These are phyloP conservation scores for Nasonia longicornis DNA, from an alignment of 1,140 invertebrate genomes.

Conservation along the genomic window DNA sequence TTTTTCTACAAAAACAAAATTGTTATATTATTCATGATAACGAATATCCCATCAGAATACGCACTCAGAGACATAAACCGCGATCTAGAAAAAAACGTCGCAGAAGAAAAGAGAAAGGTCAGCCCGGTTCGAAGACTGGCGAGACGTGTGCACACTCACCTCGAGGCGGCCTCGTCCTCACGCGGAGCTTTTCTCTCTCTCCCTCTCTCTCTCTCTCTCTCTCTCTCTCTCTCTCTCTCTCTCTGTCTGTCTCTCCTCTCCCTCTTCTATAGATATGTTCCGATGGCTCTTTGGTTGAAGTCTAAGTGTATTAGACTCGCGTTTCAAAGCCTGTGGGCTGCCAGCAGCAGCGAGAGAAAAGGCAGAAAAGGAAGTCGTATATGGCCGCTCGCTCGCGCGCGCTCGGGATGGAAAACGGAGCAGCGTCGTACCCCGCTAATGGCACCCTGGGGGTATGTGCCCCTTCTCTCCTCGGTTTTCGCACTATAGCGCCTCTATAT, in stretches of 20 bases:
- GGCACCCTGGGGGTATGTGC: slow-evolving; percentile 66
- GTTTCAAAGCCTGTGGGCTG: slow-evolving; percentile 43
- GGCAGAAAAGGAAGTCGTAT: slow-evolving; percentile 51
- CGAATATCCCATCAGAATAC: too few species aligned
- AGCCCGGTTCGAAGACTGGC: not conserved
- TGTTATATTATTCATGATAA: too few species aligned
- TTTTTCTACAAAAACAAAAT: too few species aligned
- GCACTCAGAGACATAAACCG: too few species aligned
- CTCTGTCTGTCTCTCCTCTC: not conserved
- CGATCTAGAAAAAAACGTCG: not conserved
- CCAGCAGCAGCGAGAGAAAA: slow-evolving; percentile 9
- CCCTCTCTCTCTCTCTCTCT: not conserved
- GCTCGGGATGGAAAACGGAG: slow-evolving; percentile 44
- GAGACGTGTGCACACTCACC: not conserved
- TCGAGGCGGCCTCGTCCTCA: not conserved
- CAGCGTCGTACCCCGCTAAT: slow-evolving; percentile 65
- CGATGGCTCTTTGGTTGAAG: slow-evolving; percentile 45
- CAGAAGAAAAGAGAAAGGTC: slow-evolving; percentile 32
- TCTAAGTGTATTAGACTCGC: slow-evolving; percentile 64
- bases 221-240: slow-evolving; percentile 21
- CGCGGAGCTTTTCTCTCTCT: not conserved
- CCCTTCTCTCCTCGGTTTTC: slow-evolving; percentile 42
- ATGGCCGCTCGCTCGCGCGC: slow-evolving; percentile 49
- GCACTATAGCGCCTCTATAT: not conserved
- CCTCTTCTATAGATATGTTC: slow-evolving; percentile 51